These are phyloP conservation scores for Pyralis farinalis DNA, from an alignment of 2,888 invertebrate species.

Conservation along the genomic window DNA sequence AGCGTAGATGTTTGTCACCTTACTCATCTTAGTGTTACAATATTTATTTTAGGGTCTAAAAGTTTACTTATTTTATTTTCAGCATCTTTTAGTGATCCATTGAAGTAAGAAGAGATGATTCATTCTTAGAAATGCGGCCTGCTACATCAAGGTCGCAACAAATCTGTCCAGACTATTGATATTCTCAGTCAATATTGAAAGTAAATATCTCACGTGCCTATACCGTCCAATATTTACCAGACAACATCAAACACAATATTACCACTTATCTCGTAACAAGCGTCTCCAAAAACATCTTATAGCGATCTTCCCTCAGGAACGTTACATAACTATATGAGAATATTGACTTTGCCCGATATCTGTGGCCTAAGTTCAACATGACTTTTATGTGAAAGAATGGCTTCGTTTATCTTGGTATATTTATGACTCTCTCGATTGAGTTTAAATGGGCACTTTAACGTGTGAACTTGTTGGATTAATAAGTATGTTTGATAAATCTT, in stretches of 20 bases:
- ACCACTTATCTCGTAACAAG: conserved; percentile 76
- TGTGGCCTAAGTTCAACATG: conserved; percentile 46
- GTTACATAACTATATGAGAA: conserved; percentile 33
- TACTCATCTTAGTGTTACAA: too few relatives aligned
- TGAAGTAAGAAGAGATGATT: conserved; percentile 18
- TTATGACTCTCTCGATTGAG: conserved; percentile 46
- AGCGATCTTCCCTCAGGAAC: conserved; percentile 49
- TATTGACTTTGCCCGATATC: conserved; percentile 59
- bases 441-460: conserved; percentile 41
- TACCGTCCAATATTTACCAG: conserved; percentile 70
- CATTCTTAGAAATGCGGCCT: conserved; percentile 44
- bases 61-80: too few relatives aligned
- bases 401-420: conserved; percentile 49
- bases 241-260: conserved; percentile 72
- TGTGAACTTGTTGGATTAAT: conserved; percentile 14
- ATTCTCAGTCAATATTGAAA: conserved; percentile 67
- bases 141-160: conserved; percentile 49
- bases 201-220: conserved; percentile 75
- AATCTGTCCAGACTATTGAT: conserved; percentile 63
- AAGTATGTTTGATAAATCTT: conserved; percentile 4
- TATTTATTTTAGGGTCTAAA: too few relatives aligned
- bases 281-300: conserved; percentile 61
- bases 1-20: too few relatives aligned
- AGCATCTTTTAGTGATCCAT: too few relatives aligned
- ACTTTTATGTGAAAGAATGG: conserved; percentile 49